Base-by-base conservation (phyloP, 2,888 invertebrate genomes). In the Agrilus mali region DNA sequence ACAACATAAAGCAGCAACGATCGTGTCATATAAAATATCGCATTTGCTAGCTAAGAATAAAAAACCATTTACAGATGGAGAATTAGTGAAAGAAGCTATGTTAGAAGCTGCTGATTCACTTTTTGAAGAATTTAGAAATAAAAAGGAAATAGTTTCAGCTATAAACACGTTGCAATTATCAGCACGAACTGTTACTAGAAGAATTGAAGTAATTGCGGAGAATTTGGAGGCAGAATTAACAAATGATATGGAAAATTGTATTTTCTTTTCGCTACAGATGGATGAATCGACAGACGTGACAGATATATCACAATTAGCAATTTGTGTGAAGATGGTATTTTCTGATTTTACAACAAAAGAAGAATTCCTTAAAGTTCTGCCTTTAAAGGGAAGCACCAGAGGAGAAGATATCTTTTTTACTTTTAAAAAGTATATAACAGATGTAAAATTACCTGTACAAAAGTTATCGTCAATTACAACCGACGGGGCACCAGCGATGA, bases 221-320 rank as follows among this genome's bases (percentile, higher is more conserved):
- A 55, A 55, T 44, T 47, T 55, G 40, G 45, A 45, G 36, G 42
- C 55, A 22, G 55, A 55, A 49, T 52, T 55, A 44, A 55, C 56
- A 48, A 42, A 32, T 45, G 48, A 52, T 41, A 41, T 49, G 31
- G 40, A 50, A 47, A 53, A 47, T 36, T 48, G 52, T 45, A 41
- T 36, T 38, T 48, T 46, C 41, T 51, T 51, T 48, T 51, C 42
- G 33, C 47, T 51, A 39, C 51, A 48, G 40, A 20, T 46, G 16
- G 47, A 48, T 36, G 49, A 50, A 41, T 47, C 48, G 6, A 49
- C 50, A 37, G 49, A 49, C 42, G 36, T 45, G 36, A 34, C 38
- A 45, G 34, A 47, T 41, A 51, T 36, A 40, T 13, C 47, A 36
- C 48, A 49, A 38, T 43, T 50, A 44, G 46, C 45, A 38, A 39